Evolutionary conservation across 2,113 vertebrate genomes (phyloP), one percentile per base, ranked within the genome.

Genomic region (Passer domesticus): DNA sequence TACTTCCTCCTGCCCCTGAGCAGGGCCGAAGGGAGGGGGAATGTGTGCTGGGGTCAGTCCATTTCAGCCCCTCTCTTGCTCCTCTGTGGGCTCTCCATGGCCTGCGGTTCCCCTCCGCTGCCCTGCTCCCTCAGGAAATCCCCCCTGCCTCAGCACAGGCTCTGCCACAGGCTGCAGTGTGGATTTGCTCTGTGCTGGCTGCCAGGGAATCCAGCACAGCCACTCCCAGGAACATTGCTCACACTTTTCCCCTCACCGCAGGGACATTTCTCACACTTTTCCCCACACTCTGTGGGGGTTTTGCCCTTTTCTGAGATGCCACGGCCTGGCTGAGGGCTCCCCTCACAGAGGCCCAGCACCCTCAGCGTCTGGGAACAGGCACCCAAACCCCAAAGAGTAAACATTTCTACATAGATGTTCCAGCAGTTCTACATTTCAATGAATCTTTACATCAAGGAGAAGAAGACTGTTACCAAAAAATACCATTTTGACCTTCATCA

Each of bases 401-500:
- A 30, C 8, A 23, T 9, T 74, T 33, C 43, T 59, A 2, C 2
- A 0, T 4, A 49, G 17, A 13, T 76, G 22, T 72, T 75, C 39
- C 6, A 55, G 27, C 22, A 66, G 15, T 83, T 80, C 43, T 47
- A 18, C 24, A 2, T 41, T 59, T 49, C 8, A 9, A 19, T 28
- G 59, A 77, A 16, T 52, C 52, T 75, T 67, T 31, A 21, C 13
- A 23, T 2, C 3, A 22, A 31, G 43, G 23, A 88, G 46, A 43
- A 78, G 44, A 50, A 66, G 43, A 7, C 25, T 35, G 39, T 12
- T n/a, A 46, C 15, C 5, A 50, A 60, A n/a, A 63, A 68, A 44
- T 37, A 17, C 0, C 1, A 11, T 44, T 82, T 84, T 52, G 66
- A 31, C 24, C 16, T 33, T 74, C 50, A 1, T 85, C 3, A 0